Conservation (phyloP, 2,113 vertebrate genomes). For the Nibea albiflora region DNA sequence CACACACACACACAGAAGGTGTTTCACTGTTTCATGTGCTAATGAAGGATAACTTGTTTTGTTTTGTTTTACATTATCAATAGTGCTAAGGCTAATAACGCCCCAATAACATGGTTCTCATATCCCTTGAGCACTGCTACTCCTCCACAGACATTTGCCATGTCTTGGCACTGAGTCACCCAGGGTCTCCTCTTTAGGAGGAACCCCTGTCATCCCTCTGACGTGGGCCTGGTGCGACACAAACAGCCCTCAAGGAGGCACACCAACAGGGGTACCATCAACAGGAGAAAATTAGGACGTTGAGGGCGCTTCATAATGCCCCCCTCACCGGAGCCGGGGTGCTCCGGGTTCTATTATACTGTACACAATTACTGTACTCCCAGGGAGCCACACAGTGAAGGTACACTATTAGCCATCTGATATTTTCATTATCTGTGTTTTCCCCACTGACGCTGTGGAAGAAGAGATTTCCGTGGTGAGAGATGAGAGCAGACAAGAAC, state of each 20-base stretch:
- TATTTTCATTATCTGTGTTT: slow-evolving; percentile 46
- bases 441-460: slow-evolving; percentile 1
- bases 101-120: too few species aligned
- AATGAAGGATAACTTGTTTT: slow-evolving; percentile 13
- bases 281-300: slow-evolving; percentile 33
- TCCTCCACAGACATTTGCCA: too few species aligned
- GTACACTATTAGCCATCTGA: neutral
- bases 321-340: neutral
- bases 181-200: neutral
- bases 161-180: neutral
- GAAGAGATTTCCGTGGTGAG: slow-evolving; percentile 7
- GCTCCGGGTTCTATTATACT: slow-evolving; percentile 19
- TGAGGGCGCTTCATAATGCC: slow-evolving; percentile 7
- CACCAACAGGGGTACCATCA: neutral
- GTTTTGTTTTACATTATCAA: too few species aligned
- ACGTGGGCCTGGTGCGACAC: neutral
- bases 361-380: slow-evolving; percentile 27
- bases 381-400: slow-evolving; percentile 12
- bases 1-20: slow-evolving; percentile 17
- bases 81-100: too few species aligned
- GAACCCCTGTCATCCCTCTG: slow-evolving; percentile 14
- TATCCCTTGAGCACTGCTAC: too few species aligned
- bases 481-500: slow-evolving; percentile 17
- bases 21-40: slow-evolving; percentile 31
- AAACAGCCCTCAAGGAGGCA: neutral